phyloP scores from a whole-genome alignment of 2,888 invertebrate genomes.

The Pristionchus fissidentatus region DNA sequence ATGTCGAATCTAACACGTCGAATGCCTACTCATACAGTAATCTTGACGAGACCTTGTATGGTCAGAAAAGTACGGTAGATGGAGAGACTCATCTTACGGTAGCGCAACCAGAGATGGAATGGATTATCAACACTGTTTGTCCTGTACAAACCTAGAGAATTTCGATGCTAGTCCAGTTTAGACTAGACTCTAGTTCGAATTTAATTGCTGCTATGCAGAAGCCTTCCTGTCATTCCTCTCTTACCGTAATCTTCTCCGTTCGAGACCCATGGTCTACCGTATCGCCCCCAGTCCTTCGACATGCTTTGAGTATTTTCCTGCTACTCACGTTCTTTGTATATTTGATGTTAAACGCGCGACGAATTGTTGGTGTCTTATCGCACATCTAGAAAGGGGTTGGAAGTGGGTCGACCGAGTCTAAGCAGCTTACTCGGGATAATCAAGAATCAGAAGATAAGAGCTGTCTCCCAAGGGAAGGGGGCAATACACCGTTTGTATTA shows the following conservation, averaged over 20 bases:
- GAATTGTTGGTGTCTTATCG: background rate
- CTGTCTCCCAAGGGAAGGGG: too few relatives aligned
- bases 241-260: background rate
- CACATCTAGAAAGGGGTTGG: background rate
- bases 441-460: background rate
- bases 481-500: too few relatives aligned
- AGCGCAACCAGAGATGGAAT: background rate
- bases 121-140: background rate
- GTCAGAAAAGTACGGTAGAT: too few relatives aligned
- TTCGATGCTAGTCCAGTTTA: background rate
- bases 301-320: background rate
- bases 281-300: constrained; percentile 2
- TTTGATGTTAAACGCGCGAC: background rate
- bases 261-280: background rate
- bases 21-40: background rate
- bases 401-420: background rate
- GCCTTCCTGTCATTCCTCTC: background rate
- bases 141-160: background rate
- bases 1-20: constrained; percentile 4
- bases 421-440: too few relatives aligned
- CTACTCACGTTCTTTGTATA: constrained; percentile 1
- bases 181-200: constrained; percentile 1
- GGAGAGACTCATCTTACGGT: background rate
- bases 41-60: too few relatives aligned
- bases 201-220: too few relatives aligned